Percentiles rank a stretch among this genome's conserved stretches.
Evolutionary conservation across 2,888 invertebrate genomes (phyloP).

Genomic region (Caenorhabditis becei): DNA sequence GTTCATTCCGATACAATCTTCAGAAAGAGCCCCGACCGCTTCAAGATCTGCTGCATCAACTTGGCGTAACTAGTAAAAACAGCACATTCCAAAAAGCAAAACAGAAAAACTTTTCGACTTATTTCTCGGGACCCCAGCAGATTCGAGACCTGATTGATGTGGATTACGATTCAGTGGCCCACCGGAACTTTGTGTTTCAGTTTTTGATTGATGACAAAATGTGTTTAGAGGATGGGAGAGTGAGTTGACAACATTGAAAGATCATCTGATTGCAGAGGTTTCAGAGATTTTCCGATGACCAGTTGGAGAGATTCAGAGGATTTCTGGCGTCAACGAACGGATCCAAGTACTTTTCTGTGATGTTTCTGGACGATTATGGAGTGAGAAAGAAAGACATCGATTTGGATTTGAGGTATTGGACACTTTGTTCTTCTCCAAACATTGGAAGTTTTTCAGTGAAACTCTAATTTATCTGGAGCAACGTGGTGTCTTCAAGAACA

Average conservation of each 20-base stretch:
- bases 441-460: constrained; percentile 25
- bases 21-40: constrained; percentile 32
- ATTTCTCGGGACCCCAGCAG: constrained; percentile 42
- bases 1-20: neutral
- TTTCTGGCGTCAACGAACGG: constrained; percentile 27
- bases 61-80: constrained; percentile 22
- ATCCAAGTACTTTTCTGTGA: constrained; percentile 29
- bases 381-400: constrained; percentile 26
- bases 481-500: constrained; percentile 28
- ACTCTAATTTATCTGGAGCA: neutral
- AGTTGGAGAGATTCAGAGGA: constrained; percentile 21
- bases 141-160: constrained; percentile 36
- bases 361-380: constrained; percentile 42
- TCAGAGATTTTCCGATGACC: constrained; percentile 37
- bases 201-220: constrained; percentile 35
- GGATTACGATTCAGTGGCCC: constrained; percentile 33
- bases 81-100: constrained; percentile 42
- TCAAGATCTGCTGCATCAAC: constrained; percentile 30
- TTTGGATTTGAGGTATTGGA: constrained; percentile 23
- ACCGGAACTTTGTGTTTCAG: constrained; percentile 42
- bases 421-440: neutral
- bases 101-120: constrained; percentile 34
- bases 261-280: neutral
- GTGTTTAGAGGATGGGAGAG: constrained; percentile 45
- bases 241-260: neutral